Conservation (phyloP, 1,140 invertebrate genomes). For the Leptinotarsa lineolata region DNA sequence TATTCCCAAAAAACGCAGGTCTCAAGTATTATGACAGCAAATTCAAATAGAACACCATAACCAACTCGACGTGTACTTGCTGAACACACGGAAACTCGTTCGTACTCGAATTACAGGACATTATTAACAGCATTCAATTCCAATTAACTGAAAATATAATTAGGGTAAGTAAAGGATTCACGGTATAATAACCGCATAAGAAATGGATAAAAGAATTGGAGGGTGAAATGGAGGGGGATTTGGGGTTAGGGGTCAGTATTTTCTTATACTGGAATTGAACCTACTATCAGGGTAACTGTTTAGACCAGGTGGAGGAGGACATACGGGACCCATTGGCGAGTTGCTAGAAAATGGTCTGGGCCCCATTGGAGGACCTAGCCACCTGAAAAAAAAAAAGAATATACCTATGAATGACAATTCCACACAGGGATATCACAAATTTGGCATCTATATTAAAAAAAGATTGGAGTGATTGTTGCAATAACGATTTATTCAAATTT, state of each 20-base stretch:
- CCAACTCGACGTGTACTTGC: too few relatives aligned
- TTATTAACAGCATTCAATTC: too few relatives aligned
- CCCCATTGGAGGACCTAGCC: slow-evolving; percentile 15
- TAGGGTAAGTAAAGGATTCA: not conserved
- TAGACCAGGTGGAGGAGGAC: slow-evolving; percentile 52
- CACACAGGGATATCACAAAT: not conserved
- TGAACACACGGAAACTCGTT: too few relatives aligned
- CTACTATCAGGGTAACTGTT: slow-evolving; percentile 46
- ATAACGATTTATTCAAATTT: not conserved
- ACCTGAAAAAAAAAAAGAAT: slow-evolving; percentile 21
- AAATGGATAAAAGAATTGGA: not conserved
- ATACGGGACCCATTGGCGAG: slow-evolving; percentile 42
- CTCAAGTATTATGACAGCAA: too few relatives aligned
- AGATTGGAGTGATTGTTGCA: not conserved
- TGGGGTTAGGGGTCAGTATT: slow-evolving; percentile 8
- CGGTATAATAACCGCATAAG: not conserved
- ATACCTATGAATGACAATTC: not conserved
- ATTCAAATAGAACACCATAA: too few relatives aligned
- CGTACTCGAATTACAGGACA: too few relatives aligned
- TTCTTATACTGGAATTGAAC: slow-evolving; percentile 32
- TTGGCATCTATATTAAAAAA: not conserved
- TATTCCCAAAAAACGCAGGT: too few relatives aligned
- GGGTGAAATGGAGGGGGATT: not conserved
- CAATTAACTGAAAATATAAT: too few relatives aligned
- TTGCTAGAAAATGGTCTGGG: slow-evolving; percentile 35